A percentile compares a stretch with the other conserved stretches of the same genome.
phyloP scores from a whole-genome alignment of 1,140 invertebrate genomes.

The Cydia strobilella region DNA sequence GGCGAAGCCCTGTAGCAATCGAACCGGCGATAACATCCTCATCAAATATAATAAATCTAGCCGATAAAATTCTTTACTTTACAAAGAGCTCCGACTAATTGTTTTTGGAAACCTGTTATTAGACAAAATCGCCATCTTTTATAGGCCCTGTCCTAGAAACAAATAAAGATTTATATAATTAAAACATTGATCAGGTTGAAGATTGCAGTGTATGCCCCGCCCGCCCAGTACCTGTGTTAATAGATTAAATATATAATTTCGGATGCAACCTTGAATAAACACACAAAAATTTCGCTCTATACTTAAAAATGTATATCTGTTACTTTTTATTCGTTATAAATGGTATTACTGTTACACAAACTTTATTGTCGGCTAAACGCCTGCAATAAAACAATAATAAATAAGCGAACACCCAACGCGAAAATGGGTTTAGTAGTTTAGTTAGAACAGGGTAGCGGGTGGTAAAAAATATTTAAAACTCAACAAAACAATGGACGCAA shows the following conservation, averaged over 20 bases:
- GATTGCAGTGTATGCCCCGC: background rate
- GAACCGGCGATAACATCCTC: slow-evolving; percentile 69
- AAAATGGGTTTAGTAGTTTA: slow-evolving; percentile 41
- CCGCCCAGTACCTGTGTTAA: too few relatives aligned
- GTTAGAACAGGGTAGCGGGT: slow-evolving; percentile 42
- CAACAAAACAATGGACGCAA: slow-evolving; percentile 57
- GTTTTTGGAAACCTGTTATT: slow-evolving; percentile 69
- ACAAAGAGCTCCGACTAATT: slow-evolving; percentile 72
- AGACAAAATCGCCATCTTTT: slow-evolving; percentile 50
- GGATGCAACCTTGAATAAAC: background rate
- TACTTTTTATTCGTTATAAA: background rate
- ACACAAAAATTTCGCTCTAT: background rate
- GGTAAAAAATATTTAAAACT: slow-evolving; percentile 52
- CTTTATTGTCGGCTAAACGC: slow-evolving; percentile 46
- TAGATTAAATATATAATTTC: too few relatives aligned
- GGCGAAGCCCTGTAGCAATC: slow-evolving; percentile 56
- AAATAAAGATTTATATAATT: slow-evolving; percentile 46
- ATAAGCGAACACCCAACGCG: slow-evolving; percentile 57
- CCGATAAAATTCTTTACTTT: slow-evolving; percentile 69
- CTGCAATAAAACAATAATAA: slow-evolving; percentile 60
- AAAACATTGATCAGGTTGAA: slow-evolving; percentile 10
- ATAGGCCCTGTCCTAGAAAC: slow-evolving; percentile 39
- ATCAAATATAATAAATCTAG: slow-evolving; percentile 78
- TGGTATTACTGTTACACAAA: slow-evolving; percentile 54
- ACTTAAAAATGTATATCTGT: slow-evolving; percentile 1